phyloP scores from a whole-genome alignment of 1,140 invertebrate species.

The Drosophila mayri region DNA sequence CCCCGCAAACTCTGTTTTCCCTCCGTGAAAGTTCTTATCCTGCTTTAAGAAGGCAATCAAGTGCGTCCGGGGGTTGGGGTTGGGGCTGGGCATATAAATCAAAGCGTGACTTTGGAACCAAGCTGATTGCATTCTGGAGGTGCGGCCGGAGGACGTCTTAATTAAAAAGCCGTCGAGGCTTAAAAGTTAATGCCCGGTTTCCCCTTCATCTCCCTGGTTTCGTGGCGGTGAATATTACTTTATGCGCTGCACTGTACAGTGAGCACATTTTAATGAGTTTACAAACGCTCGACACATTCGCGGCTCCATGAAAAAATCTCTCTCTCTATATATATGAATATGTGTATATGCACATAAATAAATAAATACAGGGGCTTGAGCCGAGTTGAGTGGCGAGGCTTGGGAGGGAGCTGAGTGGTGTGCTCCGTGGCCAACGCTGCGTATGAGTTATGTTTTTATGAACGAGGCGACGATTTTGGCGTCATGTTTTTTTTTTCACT shows the following conservation, averaged over 20 bases:
- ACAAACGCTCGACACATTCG: slow-evolving; percentile 82
- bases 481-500: slow-evolving; percentile 20
- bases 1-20: not conserved
- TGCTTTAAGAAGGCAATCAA: slow-evolving; percentile 68
- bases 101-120: slow-evolving; percentile 29
- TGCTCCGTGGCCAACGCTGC: slow-evolving; percentile 33
- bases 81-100: slow-evolving; percentile 55
- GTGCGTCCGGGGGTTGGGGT: not conserved
- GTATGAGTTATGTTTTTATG: slow-evolving; percentile 71
- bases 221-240: slow-evolving; percentile 55
- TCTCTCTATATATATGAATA: slow-evolving; percentile 3
- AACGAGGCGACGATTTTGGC: slow-evolving; percentile 41
- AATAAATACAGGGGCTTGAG: slow-evolving; percentile 47
- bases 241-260: slow-evolving; percentile 60
- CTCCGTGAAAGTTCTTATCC: slow-evolving; percentile 10
- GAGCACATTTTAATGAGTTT: slow-evolving; percentile 79
- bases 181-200: slow-evolving; percentile 46
- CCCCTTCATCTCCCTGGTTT: slow-evolving; percentile 10
- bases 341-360: slow-evolving; percentile 39
- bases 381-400: slow-evolving; percentile 38
- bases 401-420: slow-evolving; percentile 25
- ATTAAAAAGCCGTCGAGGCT: slow-evolving; percentile 54
- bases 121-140: slow-evolving; percentile 51
- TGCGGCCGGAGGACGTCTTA: slow-evolving; percentile 28
- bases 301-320: slow-evolving; percentile 59